Conservation (phyloP, 2,888 invertebrate genomes). For the Drosophila formosana region DNA sequence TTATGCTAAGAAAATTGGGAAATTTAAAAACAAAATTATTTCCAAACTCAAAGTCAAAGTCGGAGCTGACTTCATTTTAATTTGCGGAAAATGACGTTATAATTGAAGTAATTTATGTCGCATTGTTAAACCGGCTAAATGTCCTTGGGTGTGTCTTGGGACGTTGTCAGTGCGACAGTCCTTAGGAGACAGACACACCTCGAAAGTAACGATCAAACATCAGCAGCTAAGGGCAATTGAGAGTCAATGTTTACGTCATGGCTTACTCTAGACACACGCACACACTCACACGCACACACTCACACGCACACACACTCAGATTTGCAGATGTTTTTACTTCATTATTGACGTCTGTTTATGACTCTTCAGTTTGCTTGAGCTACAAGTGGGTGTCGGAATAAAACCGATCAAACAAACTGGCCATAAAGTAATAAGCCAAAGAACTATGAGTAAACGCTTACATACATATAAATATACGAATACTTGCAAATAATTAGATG, state of each 20-base stretch:
- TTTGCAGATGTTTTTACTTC: not conserved
- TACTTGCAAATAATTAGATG: slow-evolving; percentile 7
- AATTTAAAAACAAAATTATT: not conserved
- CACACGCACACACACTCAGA: not conserved
- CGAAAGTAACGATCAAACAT: slow-evolving; percentile 65
- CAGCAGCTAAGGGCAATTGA: slow-evolving; percentile 22
- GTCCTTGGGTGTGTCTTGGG: slow-evolving; percentile 17
- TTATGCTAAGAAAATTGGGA: not conserved
- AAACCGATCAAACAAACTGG: slow-evolving; percentile 14
- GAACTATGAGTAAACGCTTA: not conserved
- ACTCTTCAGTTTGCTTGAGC: slow-evolving; percentile 6
- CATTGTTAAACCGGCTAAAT: not conserved
- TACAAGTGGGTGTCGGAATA: slow-evolving; percentile 13
- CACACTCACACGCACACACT: not conserved
- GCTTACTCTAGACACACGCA: slow-evolving; percentile 5
- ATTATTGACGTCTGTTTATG: not conserved
- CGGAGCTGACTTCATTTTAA: not conserved
- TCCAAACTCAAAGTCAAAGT: not conserved
- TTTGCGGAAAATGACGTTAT: not conserved
- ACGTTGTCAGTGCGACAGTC: slow-evolving; percentile 18
- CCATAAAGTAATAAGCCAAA: not conserved
- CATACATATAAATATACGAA: not conserved
- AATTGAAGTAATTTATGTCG: not conserved
- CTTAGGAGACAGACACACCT: slow-evolving; percentile 36
- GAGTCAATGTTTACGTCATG: slow-evolving; percentile 36